Evolutionary conservation across 2,113 vertebrate species (phyloP), one percentile per base, ranked within the genome.

Genomic region (Misgurnus anguillicaudatus): DNA sequence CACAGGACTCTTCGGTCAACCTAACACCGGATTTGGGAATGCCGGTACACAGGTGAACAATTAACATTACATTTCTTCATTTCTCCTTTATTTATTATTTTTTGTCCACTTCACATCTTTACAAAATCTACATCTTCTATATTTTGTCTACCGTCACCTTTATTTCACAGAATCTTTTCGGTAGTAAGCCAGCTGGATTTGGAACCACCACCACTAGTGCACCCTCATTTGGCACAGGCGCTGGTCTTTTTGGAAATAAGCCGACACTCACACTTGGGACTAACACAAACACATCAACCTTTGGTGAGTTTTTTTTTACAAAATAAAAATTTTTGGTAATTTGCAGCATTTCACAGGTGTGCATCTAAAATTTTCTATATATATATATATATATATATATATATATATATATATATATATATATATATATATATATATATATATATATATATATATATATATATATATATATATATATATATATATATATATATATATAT

Each of bases 181-280:
- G 96, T 19, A 96, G 92, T 88, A 99, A 99, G 83, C 89, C 96
- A 1, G 88, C 94, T 3, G 93, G 94, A 36, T 99, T 98, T 71
- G 97, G 96, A 78, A 89, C 96, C 87, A 97, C 96, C 77, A 99
- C 97, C 4, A 98, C 97, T 82, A 98, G 94, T 2, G 94, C 97
- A 6, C 91, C 96, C 1, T 96, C 95, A 0, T 99, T 99, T 47
- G 98, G 98, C 9, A 94, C 94, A 3, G 94, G 91, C 72, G 83
- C 92, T 0, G 94, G 96, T 41, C 92, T 98, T 78, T 99, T 99
- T 39, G 97, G 96, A 83, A 95, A 94, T 87, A 94, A 94, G 83
- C 91, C 93, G 3, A 85, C 94, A 19, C 93, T 95, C 71, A 87
- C 92, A 9, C 91, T 93, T 77, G 95, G 93, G 81, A 78, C 91